These are phyloP conservation scores for Lepus townsendii DNA, from an alignment of 2,797 vertebrate genomes.

Conservation along the genomic window DNA sequence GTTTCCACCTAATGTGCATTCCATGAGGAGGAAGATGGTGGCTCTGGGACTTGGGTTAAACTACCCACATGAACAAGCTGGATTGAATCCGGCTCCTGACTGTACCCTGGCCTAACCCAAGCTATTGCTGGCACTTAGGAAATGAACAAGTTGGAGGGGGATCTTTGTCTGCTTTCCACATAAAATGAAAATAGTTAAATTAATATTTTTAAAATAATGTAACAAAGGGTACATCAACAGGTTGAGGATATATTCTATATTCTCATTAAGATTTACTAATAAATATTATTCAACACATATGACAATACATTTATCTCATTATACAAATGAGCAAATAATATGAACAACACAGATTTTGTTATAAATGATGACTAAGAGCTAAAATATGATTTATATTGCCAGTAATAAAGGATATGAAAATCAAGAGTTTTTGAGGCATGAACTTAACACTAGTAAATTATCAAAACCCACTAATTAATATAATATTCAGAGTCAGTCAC, in stretches of 20 bases:
- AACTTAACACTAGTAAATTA: not conserved
- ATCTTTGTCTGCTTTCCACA: too few species aligned
- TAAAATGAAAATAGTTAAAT: too few species aligned
- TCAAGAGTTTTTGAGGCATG: not conserved
- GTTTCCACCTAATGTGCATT: too few species aligned
- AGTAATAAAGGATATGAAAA: not conserved
- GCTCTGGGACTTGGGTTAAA: too few species aligned
- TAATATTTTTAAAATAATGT: not conserved
- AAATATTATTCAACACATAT: not conserved
- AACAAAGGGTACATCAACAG: not conserved
- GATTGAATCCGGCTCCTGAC: too few species aligned
- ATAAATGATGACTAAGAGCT: not conserved
- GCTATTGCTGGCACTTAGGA: too few species aligned
- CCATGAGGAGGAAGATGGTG: too few species aligned
- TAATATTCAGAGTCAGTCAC: not conserved
- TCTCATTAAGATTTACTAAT: not conserved
- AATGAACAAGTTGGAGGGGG: too few species aligned
- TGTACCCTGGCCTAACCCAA: too few species aligned
- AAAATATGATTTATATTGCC: not conserved
- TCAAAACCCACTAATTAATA: not conserved
- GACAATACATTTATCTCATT: not conserved
- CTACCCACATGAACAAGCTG: too few species aligned
- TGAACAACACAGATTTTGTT: not conserved
- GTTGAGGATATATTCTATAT: not conserved
- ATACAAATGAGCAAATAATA: not conserved